Evolutionary conservation across 2,888 invertebrate species (phyloP).

Genomic region (Adela reaumurella): DNA sequence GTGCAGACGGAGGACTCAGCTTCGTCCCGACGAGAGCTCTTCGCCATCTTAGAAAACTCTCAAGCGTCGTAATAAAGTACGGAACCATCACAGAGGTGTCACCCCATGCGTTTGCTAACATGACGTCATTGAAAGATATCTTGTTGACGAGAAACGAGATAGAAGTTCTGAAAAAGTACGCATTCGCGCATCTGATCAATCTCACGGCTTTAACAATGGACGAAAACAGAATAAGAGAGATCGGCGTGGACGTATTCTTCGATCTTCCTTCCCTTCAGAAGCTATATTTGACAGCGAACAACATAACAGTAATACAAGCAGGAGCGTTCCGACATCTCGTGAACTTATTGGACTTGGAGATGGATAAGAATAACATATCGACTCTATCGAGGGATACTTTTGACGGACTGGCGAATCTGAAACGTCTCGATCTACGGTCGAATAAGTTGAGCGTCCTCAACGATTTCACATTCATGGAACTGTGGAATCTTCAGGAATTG

Average conservation of each 20-base stretch:
- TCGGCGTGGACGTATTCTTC: conserved; percentile 71
- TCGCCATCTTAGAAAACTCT: conserved; percentile 61
- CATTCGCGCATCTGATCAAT: conserved; percentile 71
- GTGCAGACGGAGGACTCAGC: conserved; percentile 64
- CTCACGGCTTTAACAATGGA: conserved; percentile 67
- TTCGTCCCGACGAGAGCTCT: conserved; percentile 72
- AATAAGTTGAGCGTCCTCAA: conserved; percentile 74
- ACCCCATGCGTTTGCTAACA: conserved; percentile 71
- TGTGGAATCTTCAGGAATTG: conserved; percentile 68
- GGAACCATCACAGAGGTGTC: conserved; percentile 68
- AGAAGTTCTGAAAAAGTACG: conserved; percentile 59
- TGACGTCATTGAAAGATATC: conserved; percentile 65
- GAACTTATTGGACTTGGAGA: conserved; percentile 73
- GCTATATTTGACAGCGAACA: conserved; percentile 82
- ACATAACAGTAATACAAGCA: conserved; percentile 79
- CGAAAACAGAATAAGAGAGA: conserved; percentile 70
- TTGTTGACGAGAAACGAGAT: conserved; percentile 70
- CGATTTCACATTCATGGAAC: conserved; percentile 74
- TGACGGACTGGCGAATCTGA: conserved; percentile 68
- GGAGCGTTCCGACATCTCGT: conserved; percentile 74
- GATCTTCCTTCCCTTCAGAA: conserved; percentile 69
- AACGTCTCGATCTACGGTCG: conserved; percentile 67
- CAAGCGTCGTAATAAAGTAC: conserved; percentile 67
- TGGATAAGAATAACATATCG: conserved; percentile 73
- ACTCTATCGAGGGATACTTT: conserved; percentile 75